phyloP scores from a whole-genome alignment of 2,888 invertebrate genomes.

The Tipula confusa region DNA sequence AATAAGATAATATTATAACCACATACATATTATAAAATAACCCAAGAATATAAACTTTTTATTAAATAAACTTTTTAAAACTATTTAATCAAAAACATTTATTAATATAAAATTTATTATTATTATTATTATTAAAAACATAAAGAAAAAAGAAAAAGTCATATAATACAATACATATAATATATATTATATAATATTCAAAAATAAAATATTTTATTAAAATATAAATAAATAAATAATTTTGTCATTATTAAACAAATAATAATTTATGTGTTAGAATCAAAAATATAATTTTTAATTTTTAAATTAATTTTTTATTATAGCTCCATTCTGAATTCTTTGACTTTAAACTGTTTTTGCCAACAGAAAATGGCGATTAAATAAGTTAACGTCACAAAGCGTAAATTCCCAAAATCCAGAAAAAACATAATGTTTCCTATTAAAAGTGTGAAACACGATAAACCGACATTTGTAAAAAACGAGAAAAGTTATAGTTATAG shows the following conservation, averaged over 20 bases:
- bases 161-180: not conserved
- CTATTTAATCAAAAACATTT: slow-evolving; percentile 17
- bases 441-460: no score
- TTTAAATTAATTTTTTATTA: not conserved
- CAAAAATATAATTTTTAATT: not conserved
- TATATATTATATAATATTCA: not conserved
- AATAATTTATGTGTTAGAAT: not conserved
- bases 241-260: not conserved
- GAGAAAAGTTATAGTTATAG: no score
- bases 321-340: no score
- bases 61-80: not conserved
- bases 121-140: not conserved
- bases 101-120: slow-evolving; percentile 21
- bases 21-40: not conserved
- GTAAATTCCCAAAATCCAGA: no score
- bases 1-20: not conserved
- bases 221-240: not conserved
- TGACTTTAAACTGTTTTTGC: no score
- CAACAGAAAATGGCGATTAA: no score
- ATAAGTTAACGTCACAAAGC: no score
- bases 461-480: no score
- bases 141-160: not conserved
- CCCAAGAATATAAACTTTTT: not conserved
- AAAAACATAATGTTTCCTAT: no score
- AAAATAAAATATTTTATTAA: not conserved